Evolutionary conservation across 2,113 vertebrate species (phyloP).

Genomic region (Pluvialis apricaria): DNA sequence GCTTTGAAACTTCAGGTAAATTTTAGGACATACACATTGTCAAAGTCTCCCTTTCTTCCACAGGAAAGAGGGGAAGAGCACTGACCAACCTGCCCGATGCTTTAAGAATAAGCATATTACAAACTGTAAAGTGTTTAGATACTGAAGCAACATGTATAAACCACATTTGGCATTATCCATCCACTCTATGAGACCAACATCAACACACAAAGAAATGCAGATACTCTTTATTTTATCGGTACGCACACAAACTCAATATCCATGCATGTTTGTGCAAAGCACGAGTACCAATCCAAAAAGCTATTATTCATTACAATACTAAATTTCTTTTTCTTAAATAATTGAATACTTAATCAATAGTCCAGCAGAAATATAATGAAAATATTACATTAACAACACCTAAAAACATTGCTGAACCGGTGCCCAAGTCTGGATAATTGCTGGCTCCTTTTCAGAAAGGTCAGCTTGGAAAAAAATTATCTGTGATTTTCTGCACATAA

Average conservation of each 20-base stretch:
- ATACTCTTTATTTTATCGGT: background rate
- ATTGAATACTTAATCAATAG: constrained; percentile 35
- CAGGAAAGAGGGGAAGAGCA: background rate
- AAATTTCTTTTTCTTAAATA: background rate
- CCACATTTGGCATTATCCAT: background rate
- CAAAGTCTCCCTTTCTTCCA: background rate
- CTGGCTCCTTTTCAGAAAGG: constrained; percentile 38
- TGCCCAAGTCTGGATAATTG: constrained; percentile 22
- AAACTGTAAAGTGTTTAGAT: background rate
- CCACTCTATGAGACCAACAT: background rate
- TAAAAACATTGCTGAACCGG: constrained; percentile 24
- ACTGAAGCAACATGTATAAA: background rate
- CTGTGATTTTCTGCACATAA: constrained; percentile 39
- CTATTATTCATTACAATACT: background rate
- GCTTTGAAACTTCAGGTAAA: background rate
- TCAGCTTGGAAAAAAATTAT: constrained; percentile 22
- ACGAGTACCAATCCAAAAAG: background rate
- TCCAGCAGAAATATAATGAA: constrained; percentile 1
- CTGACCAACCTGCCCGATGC: background rate
- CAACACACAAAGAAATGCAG: background rate
- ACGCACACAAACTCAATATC: background rate
- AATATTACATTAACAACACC: constrained; percentile 41
- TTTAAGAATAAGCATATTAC: background rate
- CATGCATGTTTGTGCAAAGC: background rate
- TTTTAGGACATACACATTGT: background rate